Evolutionary conservation across 2,797 vertebrate genomes (phyloP).

Genomic region (Lindbergichthys nudifrons): DNA sequence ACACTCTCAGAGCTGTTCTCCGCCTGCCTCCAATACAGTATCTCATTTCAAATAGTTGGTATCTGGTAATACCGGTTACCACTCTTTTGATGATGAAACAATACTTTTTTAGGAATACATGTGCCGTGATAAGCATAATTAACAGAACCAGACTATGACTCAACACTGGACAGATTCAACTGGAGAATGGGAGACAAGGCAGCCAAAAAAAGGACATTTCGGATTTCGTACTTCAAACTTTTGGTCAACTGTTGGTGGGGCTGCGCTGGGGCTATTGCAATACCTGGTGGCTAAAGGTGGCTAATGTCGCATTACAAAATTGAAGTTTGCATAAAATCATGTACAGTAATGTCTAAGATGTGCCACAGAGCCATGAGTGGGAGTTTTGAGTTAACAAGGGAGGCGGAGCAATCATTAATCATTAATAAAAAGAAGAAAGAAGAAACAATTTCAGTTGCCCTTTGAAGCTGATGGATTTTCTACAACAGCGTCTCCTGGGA

Average conservation of each 20-base stretch:
- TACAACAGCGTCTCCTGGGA: constrained; percentile 10
- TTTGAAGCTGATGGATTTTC: constrained; percentile 45
- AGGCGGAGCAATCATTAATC: constrained; percentile 30
- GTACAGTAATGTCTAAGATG: not conserved
- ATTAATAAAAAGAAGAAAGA: constrained; percentile 55
- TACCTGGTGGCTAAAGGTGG: not conserved
- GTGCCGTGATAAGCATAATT: not conserved
- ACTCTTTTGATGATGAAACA: not conserved
- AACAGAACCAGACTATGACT: not conserved
- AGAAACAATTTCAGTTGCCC: constrained; percentile 1
- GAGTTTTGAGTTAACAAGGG: too few relatives aligned
- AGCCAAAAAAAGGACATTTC: not conserved
- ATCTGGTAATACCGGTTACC: not conserved
- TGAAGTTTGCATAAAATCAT: not conserved
- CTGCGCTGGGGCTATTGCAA: not conserved
- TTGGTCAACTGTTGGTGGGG: not conserved
- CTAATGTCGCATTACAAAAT: not conserved
- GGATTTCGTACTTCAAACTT: not conserved
- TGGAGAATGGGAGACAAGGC: not conserved
- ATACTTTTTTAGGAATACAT: not conserved
- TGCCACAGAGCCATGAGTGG: not conserved
- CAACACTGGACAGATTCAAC: not conserved
- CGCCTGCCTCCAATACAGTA: not conserved
- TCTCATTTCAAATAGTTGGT: not conserved
- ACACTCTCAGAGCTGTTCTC: not conserved